phyloP scores from a whole-genome alignment of 2,797 vertebrate genomes.

The Schizothorax lantsangensis region DNA sequence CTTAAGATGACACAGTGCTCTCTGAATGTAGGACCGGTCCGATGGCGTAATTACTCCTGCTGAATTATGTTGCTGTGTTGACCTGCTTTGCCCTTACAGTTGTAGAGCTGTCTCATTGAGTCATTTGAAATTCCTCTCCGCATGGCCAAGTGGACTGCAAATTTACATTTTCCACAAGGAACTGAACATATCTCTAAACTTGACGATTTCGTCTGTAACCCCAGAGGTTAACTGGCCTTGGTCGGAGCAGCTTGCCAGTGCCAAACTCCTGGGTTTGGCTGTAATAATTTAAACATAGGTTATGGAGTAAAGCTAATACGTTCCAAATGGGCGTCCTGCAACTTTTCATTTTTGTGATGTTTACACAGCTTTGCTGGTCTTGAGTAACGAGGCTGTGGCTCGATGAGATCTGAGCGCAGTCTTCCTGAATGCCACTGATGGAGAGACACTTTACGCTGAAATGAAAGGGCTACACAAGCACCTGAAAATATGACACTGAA shows the following conservation, averaged over 20 bases:
- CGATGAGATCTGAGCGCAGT: constrained; percentile 34
- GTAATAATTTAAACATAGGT: constrained; percentile 74
- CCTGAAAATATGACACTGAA: not conserved
- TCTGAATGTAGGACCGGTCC: constrained; percentile 21
- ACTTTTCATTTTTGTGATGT: constrained; percentile 75
- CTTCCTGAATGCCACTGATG: constrained; percentile 57
- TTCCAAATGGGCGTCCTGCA: constrained; percentile 73
- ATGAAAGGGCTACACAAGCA: constrained; percentile 39
- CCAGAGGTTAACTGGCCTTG: constrained; percentile 75
- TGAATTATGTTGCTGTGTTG: constrained; percentile 43
- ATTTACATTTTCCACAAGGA: constrained; percentile 56
- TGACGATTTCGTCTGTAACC: constrained; percentile 57
- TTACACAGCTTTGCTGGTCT: constrained; percentile 80
- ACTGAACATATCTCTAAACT: constrained; percentile 46
- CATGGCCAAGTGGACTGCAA: constrained; percentile 30
- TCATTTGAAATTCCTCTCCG: constrained; percentile 33
- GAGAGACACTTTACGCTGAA: constrained; percentile 50
- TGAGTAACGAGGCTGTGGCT: constrained; percentile 65
- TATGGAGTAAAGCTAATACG: constrained; percentile 71
- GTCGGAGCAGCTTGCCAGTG: constrained; percentile 63
- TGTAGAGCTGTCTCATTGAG: constrained; percentile 34
- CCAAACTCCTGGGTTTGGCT: constrained; percentile 79
- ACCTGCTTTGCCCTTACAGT: constrained; percentile 26
- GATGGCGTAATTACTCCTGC: constrained; percentile 8
- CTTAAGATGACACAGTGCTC: constrained; percentile 27